Evolutionary conservation across 2,797 vertebrate species (phyloP), one percentile per base, ranked within the genome.

Genomic region (Borostomias antarcticus): DNA sequence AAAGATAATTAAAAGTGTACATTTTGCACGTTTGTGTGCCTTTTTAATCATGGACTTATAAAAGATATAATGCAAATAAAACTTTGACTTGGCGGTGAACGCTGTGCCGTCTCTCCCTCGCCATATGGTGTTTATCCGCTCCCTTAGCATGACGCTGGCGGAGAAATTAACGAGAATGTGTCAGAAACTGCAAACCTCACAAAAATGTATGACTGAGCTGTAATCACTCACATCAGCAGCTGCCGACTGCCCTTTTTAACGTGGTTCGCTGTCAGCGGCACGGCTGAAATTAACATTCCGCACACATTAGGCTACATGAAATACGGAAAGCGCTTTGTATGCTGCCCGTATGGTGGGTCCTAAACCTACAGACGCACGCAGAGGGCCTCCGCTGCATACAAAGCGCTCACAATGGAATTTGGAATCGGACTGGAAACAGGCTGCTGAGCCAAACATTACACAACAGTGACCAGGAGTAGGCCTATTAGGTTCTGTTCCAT

Each of bases 221-320:
- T 30, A 53, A 54, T 17, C 61, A 25, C 68, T 33, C 61, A 62
- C n/a, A n/a, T n/a, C n/a, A 72, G 61, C 72, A 79, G 73, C 75
- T 78, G 67, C 67, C 70, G 81, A 80, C 76, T 79, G 45, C 60
- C 68, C 50, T 1, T 59, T 48, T 54, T 64, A 48, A 74, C 17
- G 15, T 8, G 28, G 29, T 21, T 33, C 29, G 25, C 62, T 51
- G 40, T 43, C 51, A 57, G 40, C 66, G n/a, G 65, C 10, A 7
- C 3, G 10, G 56, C 61, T 66, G 58, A 73, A 77, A 66, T 71
- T 40, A 74, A 69, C 72, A 63, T 58, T 69, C 57, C 21, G 17
- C 37, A 72, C 26, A 23, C 28, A 58, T 48, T 23, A 47, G 30
- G 47, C 58, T 75, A 13, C 37, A 40, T 40, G 37, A 40, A 15